These are phyloP conservation scores for Sminthurinus aureus DNA, from an alignment of 2,888 invertebrate species.

Conservation along the genomic window DNA sequence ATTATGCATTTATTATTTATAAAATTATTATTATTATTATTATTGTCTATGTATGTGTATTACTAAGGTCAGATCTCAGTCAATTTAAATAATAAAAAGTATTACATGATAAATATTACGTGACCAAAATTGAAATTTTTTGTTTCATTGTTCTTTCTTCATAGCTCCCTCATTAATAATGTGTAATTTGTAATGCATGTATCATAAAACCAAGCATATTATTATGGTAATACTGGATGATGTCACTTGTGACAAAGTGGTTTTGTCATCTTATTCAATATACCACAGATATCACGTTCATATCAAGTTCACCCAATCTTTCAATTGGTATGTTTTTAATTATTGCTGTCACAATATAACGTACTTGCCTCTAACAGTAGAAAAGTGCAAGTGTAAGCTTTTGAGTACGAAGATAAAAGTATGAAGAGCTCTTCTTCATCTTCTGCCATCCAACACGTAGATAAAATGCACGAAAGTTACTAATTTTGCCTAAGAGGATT, in stretches of 20 bases:
- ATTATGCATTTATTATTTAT: background rate
- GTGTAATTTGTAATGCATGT: background rate
- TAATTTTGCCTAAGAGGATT: no score
- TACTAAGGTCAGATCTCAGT: background rate
- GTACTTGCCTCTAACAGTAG: no score
- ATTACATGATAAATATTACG: background rate
- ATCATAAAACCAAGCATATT: background rate
- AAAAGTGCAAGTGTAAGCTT: no score
- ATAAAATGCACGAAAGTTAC: no score
- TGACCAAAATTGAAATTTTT: background rate
- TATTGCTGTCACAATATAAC: no score
- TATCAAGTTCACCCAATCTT: background rate
- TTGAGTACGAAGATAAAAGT: no score
- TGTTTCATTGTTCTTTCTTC: background rate
- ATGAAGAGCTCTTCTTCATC: no score
- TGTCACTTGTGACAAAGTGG: no score
- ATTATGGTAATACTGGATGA: background rate
- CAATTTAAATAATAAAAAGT: conserved; percentile 1
- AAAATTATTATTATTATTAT: background rate
- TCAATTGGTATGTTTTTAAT: background rate
- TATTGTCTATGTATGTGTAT: background rate
- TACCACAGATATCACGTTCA: background rate
- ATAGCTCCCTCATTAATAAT: no score
- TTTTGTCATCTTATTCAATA: background rate
- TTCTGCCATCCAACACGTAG: no score